Percentiles rank a stretch among this genome's conserved stretches.
phyloP scores from a whole-genome alignment of 2,888 invertebrate genomes.

The Seladonia tumulorum region DNA sequence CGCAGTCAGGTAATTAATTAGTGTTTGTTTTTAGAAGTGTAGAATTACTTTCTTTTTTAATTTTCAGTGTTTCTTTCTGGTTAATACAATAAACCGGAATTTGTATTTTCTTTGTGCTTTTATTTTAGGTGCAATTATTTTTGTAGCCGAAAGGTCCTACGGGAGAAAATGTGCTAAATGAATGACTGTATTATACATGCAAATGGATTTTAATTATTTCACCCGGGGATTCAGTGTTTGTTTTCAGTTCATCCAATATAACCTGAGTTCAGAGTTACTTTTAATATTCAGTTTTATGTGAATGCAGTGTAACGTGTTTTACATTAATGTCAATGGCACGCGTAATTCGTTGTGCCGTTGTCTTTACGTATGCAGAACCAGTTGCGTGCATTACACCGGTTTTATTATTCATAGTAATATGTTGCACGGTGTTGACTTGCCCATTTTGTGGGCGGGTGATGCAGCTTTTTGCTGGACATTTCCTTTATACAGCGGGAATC shows the following conservation, averaged over 20 bases:
- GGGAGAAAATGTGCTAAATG: neutral
- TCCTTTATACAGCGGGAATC: neutral
- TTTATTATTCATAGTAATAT: conserved; percentile 33
- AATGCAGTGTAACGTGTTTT: conserved; percentile 15
- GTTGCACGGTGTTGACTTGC: neutral
- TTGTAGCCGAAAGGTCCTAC: neutral
- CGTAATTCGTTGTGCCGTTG: neutral
- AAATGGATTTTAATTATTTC: conserved; percentile 18
- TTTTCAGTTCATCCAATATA: neutral
- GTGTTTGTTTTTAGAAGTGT: neutral
- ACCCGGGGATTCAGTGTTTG: neutral
- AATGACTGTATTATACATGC: neutral
- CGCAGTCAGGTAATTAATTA: neutral
- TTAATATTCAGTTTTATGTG: conserved; percentile 2
- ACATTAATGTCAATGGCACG: conserved; percentile 3
- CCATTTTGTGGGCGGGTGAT: neutral
- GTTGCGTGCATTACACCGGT: neutral
- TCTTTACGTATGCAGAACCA: conserved; percentile 2
- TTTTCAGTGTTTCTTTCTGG: neutral
- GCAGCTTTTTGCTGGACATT: neutral
- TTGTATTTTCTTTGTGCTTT: neutral
- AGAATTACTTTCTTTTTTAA: neutral
- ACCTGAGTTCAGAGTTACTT: neutral
- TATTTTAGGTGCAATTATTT: neutral
- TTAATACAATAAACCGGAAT: neutral